Evolutionary conservation across 1,140 invertebrate species (phyloP).

Genomic region (Cylas formicarius): DNA sequence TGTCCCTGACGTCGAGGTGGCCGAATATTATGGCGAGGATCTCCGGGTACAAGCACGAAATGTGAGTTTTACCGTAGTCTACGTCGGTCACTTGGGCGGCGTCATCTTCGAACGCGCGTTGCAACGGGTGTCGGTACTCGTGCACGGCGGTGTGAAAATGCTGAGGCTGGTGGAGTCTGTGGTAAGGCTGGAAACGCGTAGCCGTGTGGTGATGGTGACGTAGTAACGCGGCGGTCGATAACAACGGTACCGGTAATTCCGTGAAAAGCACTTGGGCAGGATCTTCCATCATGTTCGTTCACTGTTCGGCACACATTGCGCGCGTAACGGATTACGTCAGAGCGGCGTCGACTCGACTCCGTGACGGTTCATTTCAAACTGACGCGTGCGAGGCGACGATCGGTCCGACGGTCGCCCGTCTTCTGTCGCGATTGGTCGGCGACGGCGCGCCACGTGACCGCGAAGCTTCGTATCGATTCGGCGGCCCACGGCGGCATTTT

Average conservation of each 20-base stretch:
- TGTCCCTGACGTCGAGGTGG: conserved; percentile 79
- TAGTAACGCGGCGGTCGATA: conserved; percentile 33
- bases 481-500: conserved; percentile 67
- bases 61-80: conserved; percentile 59
- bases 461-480: conserved; percentile 61
- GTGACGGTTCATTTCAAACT: conserved; percentile 33
- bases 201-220: conserved; percentile 41
- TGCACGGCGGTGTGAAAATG: conserved; percentile 43
- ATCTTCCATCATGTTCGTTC: conserved; percentile 40
- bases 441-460: conserved; percentile 51
- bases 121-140: conserved; percentile 42
- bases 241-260: conserved; percentile 43
- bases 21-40: conserved; percentile 87
- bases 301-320: conserved; percentile 19
- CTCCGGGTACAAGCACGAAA: conserved; percentile 85
- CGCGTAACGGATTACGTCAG: conserved; percentile 21
- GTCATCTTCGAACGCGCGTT: conserved; percentile 42
- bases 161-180: conserved; percentile 51
- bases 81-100: conserved; percentile 16
- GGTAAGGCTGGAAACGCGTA: conserved; percentile 46
- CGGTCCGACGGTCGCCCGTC: conserved; percentile 4
- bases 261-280: conserved; percentile 39
- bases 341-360: conserved; percentile 40
- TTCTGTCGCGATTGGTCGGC: conserved; percentile 23
- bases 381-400: conserved; percentile 24